A percentile compares a stretch with the other conserved stretches of the same genome.
Conservation (phyloP, 2,113 vertebrate species). For the Pithys albifrons region DNA sequence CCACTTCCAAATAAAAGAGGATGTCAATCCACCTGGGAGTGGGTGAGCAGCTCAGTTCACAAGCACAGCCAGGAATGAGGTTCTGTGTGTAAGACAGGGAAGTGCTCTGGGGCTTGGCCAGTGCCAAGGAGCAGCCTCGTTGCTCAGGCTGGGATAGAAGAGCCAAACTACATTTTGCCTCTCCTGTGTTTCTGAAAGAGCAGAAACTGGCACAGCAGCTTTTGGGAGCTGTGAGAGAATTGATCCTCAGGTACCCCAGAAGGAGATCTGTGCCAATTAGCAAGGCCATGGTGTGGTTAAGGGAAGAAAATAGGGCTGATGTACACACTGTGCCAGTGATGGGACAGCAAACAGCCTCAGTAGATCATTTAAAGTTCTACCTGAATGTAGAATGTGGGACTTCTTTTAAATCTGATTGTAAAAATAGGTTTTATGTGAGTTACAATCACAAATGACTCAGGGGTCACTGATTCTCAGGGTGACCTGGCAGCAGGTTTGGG, state of each 20-base stretch:
- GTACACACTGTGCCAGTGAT: background rate
- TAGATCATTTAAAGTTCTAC: background rate
- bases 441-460: background rate
- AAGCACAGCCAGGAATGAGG: background rate
- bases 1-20: background rate
- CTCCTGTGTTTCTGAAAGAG: background rate
- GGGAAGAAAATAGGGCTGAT: background rate
- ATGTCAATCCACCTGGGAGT: no score
- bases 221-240: background rate
- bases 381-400: background rate
- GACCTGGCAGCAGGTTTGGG: background rate
- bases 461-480: background rate
- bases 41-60: background rate
- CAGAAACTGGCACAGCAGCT: background rate
- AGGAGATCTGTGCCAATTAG: background rate
- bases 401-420: background rate
- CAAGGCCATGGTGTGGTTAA: background rate
- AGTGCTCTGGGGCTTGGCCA: background rate
- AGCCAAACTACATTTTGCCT: background rate
- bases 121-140: background rate
- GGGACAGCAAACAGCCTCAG: background rate
- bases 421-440: background rate
- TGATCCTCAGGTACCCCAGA: background rate
- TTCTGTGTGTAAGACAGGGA: background rate
- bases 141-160: background rate